phyloP scores from a whole-genome alignment of 2,113 vertebrate genomes.

The Synchiropus splendidus region DNA sequence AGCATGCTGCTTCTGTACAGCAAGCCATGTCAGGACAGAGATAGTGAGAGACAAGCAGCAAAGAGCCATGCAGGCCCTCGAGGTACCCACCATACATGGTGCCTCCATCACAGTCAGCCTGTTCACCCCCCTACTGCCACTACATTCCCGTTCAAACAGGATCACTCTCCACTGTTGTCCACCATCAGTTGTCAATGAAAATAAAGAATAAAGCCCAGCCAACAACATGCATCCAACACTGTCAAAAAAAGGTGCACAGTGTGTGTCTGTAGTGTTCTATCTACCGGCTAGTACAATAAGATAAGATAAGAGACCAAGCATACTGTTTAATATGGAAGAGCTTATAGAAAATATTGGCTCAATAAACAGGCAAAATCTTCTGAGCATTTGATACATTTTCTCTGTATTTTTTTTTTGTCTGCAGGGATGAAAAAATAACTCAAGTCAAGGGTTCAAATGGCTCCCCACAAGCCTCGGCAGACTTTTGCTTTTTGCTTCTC shows the following conservation, averaged over 20 bases:
- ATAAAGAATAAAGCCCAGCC: no score
- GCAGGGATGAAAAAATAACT: constrained; percentile 27
- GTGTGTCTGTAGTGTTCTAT: no score
- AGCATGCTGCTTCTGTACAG: constrained; percentile 38
- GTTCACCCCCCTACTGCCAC: constrained; percentile 2
- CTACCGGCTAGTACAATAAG: no score
- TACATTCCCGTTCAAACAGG: neutral
- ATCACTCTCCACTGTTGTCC: no score
- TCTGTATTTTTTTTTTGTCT: constrained; percentile 19
- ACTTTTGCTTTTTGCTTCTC: constrained; percentile 30
- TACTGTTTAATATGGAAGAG: no score
- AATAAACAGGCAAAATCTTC: constrained; percentile 4
- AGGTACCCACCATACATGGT: constrained; percentile 38
- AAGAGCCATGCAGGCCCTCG: constrained; percentile 37
- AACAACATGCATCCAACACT: no score
- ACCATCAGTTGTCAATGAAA: no score
- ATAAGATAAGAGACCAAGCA: no score
- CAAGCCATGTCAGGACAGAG: constrained; percentile 44
- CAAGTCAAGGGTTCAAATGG: constrained; percentile 26
- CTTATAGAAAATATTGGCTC: no score
- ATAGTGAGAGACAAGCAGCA: constrained; percentile 29
- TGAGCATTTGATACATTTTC: no score
- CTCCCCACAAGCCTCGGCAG: constrained; percentile 25
- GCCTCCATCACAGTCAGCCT: constrained; percentile 20
- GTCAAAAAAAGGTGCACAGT: no score